Conservation (phyloP, 2,797 vertebrate species). For the Smutsia temminckii region DNA sequence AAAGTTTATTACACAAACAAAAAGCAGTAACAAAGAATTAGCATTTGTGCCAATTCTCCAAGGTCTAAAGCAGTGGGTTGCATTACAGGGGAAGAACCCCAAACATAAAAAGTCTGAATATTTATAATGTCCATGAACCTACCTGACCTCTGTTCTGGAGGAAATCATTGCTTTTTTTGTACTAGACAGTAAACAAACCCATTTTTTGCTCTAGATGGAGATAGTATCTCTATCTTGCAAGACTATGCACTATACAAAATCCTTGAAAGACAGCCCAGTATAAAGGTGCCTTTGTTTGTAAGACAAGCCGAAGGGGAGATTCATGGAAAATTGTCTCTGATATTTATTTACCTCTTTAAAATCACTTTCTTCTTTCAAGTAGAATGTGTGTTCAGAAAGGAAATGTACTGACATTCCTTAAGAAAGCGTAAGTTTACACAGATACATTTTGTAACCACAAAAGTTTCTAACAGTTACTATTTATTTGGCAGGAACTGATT, state of each 20-base stretch:
- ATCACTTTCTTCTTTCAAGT: background rate
- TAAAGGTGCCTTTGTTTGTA: background rate
- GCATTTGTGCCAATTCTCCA: background rate
- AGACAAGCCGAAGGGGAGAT: background rate
- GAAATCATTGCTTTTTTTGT: background rate
- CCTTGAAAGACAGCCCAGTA: background rate
- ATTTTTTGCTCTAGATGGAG: background rate
- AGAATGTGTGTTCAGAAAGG: background rate
- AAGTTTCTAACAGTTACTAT: background rate
- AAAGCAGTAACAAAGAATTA: background rate
- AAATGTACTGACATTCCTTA: background rate
- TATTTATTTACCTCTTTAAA: background rate
- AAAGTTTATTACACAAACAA: background rate
- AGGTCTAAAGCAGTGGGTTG: background rate
- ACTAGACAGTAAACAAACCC: background rate
- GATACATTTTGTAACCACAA: background rate
- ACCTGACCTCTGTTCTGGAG: background rate
- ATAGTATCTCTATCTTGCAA: background rate
- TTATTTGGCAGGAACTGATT: background rate
- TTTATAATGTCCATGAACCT: background rate
- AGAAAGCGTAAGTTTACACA: background rate
- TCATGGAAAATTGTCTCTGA: background rate
- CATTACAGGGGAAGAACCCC: background rate
- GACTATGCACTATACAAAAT: background rate
- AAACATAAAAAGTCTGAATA: background rate